phyloP scores from a whole-genome alignment of 2,113 vertebrate species.

The Gymnarchus niloticus region DNA sequence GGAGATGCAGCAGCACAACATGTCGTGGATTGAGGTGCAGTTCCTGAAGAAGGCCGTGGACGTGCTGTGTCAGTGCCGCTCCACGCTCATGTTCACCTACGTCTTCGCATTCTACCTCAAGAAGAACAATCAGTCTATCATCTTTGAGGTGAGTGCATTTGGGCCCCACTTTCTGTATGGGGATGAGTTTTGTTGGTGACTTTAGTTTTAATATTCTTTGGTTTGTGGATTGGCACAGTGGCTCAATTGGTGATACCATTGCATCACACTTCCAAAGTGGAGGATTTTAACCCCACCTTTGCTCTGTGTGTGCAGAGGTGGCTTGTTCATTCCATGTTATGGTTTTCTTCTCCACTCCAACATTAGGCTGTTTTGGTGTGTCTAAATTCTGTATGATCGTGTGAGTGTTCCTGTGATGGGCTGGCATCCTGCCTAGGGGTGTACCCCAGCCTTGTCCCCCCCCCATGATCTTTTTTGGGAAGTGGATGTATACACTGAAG shows the following conservation, averaged over 20 bases:
- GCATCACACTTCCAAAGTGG: too few relatives aligned
- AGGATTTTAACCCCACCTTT: not conserved
- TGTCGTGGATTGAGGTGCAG: conserved; percentile 99
- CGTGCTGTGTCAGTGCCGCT: conserved; percentile 98
- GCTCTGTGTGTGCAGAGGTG: not conserved
- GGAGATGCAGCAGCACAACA: conserved; percentile 99
- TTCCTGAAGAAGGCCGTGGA: conserved; percentile 99
- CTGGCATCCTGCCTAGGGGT: not conserved
- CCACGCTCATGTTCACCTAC: conserved; percentile 99
- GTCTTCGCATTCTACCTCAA: conserved; percentile 99
- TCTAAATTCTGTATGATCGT: not conserved
- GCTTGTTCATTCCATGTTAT: not conserved
- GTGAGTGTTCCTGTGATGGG: not conserved
- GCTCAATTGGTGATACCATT: too few relatives aligned
- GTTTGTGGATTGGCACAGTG: not conserved
- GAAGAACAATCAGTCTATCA: conserved; percentile 99
- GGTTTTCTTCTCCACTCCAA: not conserved
- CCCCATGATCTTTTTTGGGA: too few relatives aligned
- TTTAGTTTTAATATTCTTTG: too few relatives aligned
- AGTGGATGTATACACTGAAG: too few relatives aligned
- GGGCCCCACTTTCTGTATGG: not conserved
- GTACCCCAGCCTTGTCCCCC: not conserved
- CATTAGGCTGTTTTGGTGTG: not conserved
- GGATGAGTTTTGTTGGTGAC: too few relatives aligned
- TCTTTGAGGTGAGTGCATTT: conserved; percentile 84